Evolutionary conservation across 2,888 invertebrate genomes (phyloP).

Genomic region (Coelogynopora nodosa): DNA sequence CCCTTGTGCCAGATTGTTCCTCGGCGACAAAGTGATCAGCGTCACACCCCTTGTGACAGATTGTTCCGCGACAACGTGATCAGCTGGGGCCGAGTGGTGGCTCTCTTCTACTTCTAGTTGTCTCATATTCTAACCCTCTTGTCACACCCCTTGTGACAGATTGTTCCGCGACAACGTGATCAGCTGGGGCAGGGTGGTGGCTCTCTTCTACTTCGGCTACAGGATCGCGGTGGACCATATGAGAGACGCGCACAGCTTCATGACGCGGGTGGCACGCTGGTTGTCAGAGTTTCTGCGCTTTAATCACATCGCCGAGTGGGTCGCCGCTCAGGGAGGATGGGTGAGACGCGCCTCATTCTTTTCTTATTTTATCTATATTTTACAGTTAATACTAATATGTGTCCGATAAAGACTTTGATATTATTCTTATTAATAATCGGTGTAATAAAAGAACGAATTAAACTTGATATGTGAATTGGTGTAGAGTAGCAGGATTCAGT

Average conservation of each 20-base stretch:
- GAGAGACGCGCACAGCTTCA: conserved; percentile 53
- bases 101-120: conserved; percentile 59
- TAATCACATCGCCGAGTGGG: conserved; percentile 59
- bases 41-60: no score
- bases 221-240: conserved; percentile 55
- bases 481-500: no score
- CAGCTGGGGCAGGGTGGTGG: conserved; percentile 60
- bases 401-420: no score
- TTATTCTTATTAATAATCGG: no score
- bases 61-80: conserved; percentile 55
- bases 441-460: no score
- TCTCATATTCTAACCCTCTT: no score
- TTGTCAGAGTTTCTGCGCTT: conserved; percentile 54
- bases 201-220: conserved; percentile 60
- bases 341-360: conserved; percentile 50
- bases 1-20: no score
- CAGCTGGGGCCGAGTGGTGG: conserved; percentile 60
- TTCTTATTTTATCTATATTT: background rate
- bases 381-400: background rate
- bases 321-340: conserved; percentile 61
- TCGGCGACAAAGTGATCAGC: no score
- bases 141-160: no score
- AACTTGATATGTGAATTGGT: no score
- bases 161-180: conserved; percentile 55
- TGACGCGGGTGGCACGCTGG: conserved; percentile 55